Conservation (phyloP, 2,888 invertebrate genomes). For the Agrochola macilenta region DNA sequence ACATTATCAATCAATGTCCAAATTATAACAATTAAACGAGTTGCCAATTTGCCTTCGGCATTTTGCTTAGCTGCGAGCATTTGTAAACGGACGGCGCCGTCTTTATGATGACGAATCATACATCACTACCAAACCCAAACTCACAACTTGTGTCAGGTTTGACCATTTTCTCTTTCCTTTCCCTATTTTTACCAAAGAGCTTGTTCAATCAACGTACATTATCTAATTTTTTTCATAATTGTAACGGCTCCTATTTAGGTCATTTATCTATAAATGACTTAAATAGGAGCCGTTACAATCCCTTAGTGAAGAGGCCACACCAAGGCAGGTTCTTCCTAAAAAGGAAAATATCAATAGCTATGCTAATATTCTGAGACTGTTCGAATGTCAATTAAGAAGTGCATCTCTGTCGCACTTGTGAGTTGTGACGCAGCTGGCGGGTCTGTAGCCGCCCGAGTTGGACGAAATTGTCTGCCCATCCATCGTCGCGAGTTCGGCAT, state of each 20-base stretch:
- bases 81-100: too few species aligned
- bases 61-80: too few species aligned
- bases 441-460: conserved; percentile 3
- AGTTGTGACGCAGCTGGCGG: conserved; percentile 12
- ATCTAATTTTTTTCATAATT: too few species aligned
- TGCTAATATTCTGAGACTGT: not conserved
- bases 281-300: not conserved
- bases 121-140: not conserved
- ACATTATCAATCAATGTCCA: too few species aligned
- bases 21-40: too few species aligned
- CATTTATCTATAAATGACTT: not conserved
- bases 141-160: not conserved
- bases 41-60: too few species aligned
- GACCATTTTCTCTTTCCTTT: not conserved
- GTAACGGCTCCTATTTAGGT: too few species aligned
- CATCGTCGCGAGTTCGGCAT: conserved; percentile 1
- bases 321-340: not conserved
- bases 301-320: not conserved
- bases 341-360: not conserved
- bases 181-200: not conserved
- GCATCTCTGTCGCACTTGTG: conserved; percentile 31
- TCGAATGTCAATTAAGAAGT: conserved; percentile 13
- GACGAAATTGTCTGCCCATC: not conserved
- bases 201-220: not conserved
- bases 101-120: too few species aligned